Evolutionary conservation across 2,888 invertebrate species (phyloP), one percentile per base, ranked within the genome.

Genomic region (Drosophila borealis): DNA sequence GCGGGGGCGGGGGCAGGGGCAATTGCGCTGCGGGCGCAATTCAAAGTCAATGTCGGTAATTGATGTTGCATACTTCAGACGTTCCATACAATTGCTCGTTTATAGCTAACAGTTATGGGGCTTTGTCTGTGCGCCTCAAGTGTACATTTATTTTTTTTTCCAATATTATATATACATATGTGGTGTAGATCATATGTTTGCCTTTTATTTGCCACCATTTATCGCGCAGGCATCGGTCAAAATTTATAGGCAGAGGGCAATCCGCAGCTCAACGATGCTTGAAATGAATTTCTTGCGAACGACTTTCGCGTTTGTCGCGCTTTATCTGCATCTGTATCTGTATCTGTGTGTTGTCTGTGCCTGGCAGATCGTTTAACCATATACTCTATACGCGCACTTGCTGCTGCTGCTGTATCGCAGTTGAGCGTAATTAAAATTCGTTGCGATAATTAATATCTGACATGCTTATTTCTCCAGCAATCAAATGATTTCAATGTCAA

Each of bases 11-110:
- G 5, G 25, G 1, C 29, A 29, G 17, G 17, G 78, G 62, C 67
- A 63, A 37, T 41, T 25, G 48, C 34, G 21, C 39, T 49, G 60
- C 60, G 44, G 29, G 33, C 25, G 57, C 60, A 69, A 70, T 88
- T 83, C 88, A 83, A 88, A 84, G 83, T 88, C 83, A 83, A 87
- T 83, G 88, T 36, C 80, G 70, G 51, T 72, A 88, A 77, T 85
- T 80, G 72, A 78, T 70, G 42, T 67, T 77, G 86, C 67, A 68
- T 65, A 62, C 74, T 69, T 77, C 50, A 62, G 60, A 39, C 48
- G 59, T 46, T 79, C 70, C 49, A 46, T 67, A 79, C 76, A 77
- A 77, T 77, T 77, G 71, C 75, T 77, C 46, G 61, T 41, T 42
- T 62, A 62, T 66, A 68, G 65, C 63, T 37, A 37, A 84, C 71